Evolutionary conservation across 1,140 invertebrate species (phyloP).

Genomic region (Euura saliciscinereae): DNA sequence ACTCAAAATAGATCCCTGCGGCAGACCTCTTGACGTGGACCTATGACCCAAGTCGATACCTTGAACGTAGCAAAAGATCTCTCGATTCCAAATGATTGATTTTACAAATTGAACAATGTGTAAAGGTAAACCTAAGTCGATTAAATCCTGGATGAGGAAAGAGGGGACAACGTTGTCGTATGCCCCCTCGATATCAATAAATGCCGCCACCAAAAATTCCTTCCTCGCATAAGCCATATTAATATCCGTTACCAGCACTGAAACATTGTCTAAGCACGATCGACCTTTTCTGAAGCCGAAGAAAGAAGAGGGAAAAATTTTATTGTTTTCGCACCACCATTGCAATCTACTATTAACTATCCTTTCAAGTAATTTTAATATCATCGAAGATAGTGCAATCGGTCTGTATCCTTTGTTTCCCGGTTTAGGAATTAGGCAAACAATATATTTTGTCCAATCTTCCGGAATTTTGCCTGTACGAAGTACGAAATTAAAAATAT

Average conservation of each 20-base stretch:
- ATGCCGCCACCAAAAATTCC: background rate
- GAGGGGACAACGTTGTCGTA: constrained; percentile 17
- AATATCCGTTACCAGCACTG: background rate
- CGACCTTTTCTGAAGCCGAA: background rate
- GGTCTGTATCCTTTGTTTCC: background rate
- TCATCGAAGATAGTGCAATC: background rate
- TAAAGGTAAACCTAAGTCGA: constrained; percentile 4
- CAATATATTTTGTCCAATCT: background rate
- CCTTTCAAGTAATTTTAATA: background rate
- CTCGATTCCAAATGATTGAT: constrained; percentile 17
- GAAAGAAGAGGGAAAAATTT: background rate
- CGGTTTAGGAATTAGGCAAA: background rate
- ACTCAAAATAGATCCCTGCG: constrained; percentile 19
- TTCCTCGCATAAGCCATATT: background rate
- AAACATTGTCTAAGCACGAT: background rate
- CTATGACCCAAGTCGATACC: constrained; percentile 11
- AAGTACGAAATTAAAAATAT: background rate
- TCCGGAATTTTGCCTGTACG: background rate
- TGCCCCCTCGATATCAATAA: constrained; percentile 21
- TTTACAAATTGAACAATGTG: constrained; percentile 19
- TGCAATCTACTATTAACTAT: background rate
- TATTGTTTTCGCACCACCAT: background rate
- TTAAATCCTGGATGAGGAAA: constrained; percentile 10
- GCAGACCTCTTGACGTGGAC: constrained; percentile 1
- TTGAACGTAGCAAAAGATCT: background rate